Evolutionary conservation across 2,113 vertebrate species (phyloP).

Genomic region (Nipponia nippon): DNA sequence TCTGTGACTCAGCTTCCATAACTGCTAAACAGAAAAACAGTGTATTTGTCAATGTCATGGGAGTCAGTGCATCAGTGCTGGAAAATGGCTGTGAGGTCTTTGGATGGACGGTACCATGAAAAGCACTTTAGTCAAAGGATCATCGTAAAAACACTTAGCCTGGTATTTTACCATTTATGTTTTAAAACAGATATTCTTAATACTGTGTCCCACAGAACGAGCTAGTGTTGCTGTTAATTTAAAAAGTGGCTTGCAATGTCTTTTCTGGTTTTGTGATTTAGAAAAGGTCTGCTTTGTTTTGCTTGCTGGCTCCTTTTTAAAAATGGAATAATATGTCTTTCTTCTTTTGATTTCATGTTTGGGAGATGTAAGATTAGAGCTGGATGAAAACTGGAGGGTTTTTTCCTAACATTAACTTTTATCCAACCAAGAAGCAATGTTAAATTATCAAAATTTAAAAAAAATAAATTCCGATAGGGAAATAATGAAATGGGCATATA

Average conservation of each 20-base stretch:
- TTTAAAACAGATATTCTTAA: background rate
- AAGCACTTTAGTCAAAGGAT: background rate
- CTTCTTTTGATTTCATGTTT: background rate
- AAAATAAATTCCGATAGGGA: background rate
- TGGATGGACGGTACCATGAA: background rate
- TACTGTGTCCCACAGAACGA: background rate
- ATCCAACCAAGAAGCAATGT: background rate
- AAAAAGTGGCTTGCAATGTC: background rate
- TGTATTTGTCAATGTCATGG: slow-evolving; percentile 30
- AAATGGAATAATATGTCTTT: background rate
- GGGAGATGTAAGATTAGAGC: background rate
- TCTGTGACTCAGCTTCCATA: slow-evolving; percentile 31
- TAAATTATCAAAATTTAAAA: background rate
- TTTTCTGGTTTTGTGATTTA: background rate
- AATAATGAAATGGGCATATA: background rate
- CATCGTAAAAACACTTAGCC: background rate
- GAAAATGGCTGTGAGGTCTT: slow-evolving; percentile 43
- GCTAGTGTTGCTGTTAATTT: background rate
- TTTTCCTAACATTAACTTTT: background rate
- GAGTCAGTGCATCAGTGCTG: background rate
- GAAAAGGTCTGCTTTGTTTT: background rate
- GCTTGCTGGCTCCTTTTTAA: background rate
- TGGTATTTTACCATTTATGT: background rate
- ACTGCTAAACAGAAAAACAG: background rate
- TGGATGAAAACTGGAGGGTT: background rate